These are phyloP conservation scores for Nymphalis polychloros DNA, from an alignment of 2,888 invertebrate species.

Conservation along the genomic window DNA sequence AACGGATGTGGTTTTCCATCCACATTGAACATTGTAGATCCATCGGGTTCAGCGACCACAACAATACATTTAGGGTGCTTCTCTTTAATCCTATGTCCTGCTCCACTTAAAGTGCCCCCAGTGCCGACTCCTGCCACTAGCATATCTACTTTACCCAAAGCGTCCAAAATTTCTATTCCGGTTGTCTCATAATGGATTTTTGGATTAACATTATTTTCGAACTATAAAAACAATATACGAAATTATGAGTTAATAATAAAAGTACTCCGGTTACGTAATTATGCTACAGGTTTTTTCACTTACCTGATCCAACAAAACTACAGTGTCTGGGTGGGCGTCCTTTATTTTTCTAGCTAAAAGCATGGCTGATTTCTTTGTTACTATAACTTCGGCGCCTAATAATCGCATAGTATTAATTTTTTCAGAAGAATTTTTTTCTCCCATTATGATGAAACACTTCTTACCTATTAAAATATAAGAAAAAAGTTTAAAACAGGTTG, in stretches of 20 bases:
- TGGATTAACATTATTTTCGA: constrained; percentile 94
- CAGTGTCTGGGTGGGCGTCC: constrained; percentile 41
- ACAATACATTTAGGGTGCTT: constrained; percentile 86
- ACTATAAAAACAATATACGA: constrained; percentile 73
- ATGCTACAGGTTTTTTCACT: neutral
- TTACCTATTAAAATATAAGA: constrained; percentile 80
- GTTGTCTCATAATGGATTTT: constrained; percentile 96
- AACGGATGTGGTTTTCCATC: constrained; percentile 45
- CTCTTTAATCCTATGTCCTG: constrained; percentile 93
- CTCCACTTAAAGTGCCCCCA: constrained; percentile 94
- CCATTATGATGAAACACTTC: constrained; percentile 95
- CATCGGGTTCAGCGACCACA: constrained; percentile 93
- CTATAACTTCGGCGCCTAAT: constrained; percentile 94
- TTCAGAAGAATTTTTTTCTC: constrained; percentile 97
- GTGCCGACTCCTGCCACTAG: constrained; percentile 92
- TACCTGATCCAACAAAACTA: constrained; percentile 75
- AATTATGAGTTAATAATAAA: neutral
- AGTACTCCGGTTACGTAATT: neutral
- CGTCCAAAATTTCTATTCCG: constrained; percentile 91
- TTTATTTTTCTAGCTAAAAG: constrained; percentile 39
- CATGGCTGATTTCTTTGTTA: constrained; percentile 68
- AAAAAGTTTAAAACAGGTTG: neutral
- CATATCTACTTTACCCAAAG: constrained; percentile 87
- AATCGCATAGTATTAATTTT: constrained; percentile 92
- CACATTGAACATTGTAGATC: constrained; percentile 81